phyloP scores from a whole-genome alignment of 1,140 invertebrate genomes.

The Lysiphlebus fabarum region DNA sequence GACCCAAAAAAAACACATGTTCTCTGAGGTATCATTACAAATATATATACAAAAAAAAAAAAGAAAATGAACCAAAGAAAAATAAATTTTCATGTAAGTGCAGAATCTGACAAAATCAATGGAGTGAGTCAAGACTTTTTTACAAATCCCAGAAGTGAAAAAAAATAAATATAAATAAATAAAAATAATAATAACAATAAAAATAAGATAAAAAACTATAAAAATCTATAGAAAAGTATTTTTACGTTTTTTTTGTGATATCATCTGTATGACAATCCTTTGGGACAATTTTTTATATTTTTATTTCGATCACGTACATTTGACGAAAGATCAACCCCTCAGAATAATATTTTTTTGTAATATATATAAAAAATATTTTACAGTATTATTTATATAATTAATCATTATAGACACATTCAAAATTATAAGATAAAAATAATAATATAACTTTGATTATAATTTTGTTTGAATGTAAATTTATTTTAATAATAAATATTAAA shows the following conservation, averaged over 20 bases:
- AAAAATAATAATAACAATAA: not conserved
- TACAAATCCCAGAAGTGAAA: slow-evolving; percentile 23
- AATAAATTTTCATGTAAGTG: too few species aligned
- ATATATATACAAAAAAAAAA: slow-evolving; percentile 17
- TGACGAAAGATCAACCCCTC: slow-evolving; percentile 2
- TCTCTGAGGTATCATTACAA: slow-evolving; percentile 19
- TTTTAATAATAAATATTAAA: too few species aligned
- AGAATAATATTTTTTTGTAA: too few species aligned
- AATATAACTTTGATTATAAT: too few species aligned
- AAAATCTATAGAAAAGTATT: slow-evolving; percentile 10
- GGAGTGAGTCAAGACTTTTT: slow-evolving; percentile 9
- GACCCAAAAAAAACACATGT: slow-evolving; percentile 19
- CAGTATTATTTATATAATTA: too few species aligned
- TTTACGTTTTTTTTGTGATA: slow-evolving; percentile 15
- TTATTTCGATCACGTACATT: slow-evolving; percentile 18
- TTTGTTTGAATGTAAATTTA: too few species aligned
- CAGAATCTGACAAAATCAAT: too few species aligned
- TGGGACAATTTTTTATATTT: slow-evolving; percentile 4
- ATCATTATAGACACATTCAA: too few species aligned
- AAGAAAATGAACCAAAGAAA: not conserved
- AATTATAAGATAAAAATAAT: too few species aligned
- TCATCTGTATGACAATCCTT: not conserved
- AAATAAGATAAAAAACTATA: slow-evolving; percentile 11
- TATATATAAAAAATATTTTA: too few species aligned
- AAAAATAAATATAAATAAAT: slow-evolving; percentile 15